Conservation (phyloP, 2,113 vertebrate genomes). For the Phalacrocorax carbo region DNA sequence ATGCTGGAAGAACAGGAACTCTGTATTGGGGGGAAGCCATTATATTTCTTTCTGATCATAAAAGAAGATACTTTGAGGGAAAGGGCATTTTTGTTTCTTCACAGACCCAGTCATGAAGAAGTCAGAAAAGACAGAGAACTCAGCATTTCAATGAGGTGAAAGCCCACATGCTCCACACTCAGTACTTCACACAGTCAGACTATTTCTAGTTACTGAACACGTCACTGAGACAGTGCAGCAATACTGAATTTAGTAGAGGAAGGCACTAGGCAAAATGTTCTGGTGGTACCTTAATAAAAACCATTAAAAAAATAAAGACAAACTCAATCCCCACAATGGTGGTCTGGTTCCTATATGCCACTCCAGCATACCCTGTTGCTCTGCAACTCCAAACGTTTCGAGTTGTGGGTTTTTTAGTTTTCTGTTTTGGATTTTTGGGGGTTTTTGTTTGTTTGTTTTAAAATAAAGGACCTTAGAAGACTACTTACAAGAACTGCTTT, state of each 20-base stretch:
- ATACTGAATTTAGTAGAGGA: neutral
- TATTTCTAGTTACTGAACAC: neutral
- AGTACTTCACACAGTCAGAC: neutral
- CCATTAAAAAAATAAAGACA: neutral
- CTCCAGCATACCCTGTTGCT: neutral
- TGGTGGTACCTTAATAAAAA: neutral
- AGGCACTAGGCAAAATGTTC: neutral
- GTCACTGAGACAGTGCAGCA: neutral
- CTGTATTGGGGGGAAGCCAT: rapidly evolving
- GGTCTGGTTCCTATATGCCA: neutral
- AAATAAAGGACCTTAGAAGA: neutral
- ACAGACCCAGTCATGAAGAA: neutral
- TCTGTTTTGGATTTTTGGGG: neutral
- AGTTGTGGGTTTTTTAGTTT: neutral
- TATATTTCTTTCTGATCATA: neutral
- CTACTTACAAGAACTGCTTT: neutral
- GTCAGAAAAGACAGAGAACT: neutral
- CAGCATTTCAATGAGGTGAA: neutral
- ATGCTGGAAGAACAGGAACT: neutral
- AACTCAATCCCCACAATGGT: neutral
- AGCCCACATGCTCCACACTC: neutral
- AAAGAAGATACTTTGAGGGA: neutral
- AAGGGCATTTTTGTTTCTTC: neutral
- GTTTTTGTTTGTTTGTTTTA: neutral
- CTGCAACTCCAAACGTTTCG: neutral